Evolutionary conservation across 2,888 invertebrate species (phyloP).

Genomic region (Tanytarsus gracilentus): DNA sequence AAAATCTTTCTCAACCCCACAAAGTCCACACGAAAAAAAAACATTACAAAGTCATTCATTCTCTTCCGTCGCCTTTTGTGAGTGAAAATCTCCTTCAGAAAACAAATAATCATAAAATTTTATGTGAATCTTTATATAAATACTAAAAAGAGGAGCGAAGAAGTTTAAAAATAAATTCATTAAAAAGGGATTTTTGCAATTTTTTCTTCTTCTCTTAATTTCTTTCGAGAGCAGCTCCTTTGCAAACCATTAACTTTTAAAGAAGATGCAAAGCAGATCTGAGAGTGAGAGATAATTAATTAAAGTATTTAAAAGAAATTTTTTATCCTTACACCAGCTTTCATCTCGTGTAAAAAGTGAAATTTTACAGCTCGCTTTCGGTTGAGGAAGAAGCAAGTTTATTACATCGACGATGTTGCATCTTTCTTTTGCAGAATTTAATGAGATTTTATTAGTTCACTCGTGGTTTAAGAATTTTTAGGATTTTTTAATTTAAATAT

Average conservation of each 20-base stretch:
- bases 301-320: conserved; percentile 17
- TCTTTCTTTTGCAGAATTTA: background rate
- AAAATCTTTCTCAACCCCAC: no score
- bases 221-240: background rate
- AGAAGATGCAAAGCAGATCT: no score
- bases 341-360: no score
- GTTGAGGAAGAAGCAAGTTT: background rate
- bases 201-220: background rate
- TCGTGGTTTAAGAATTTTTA: no score
- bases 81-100: background rate
- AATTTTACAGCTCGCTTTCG: no score
- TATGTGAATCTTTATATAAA: no score
- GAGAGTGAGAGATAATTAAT: conserved; percentile 19
- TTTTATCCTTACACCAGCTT: background rate
- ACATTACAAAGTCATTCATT: background rate
- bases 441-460: no score
- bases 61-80: background rate
- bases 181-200: conserved; percentile 17
- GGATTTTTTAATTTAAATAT: no score
- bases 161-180: conserved; percentile 17
- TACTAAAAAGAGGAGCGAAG: no score
- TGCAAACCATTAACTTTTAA: conserved; percentile 13
- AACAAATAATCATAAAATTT: conserved; percentile 17
- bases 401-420: background rate
- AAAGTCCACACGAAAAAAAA: no score